Evolutionary conservation across 1,140 invertebrate species (phyloP), one percentile per base, ranked within the genome.

Genomic region (Platyscapa corneri): DNA sequence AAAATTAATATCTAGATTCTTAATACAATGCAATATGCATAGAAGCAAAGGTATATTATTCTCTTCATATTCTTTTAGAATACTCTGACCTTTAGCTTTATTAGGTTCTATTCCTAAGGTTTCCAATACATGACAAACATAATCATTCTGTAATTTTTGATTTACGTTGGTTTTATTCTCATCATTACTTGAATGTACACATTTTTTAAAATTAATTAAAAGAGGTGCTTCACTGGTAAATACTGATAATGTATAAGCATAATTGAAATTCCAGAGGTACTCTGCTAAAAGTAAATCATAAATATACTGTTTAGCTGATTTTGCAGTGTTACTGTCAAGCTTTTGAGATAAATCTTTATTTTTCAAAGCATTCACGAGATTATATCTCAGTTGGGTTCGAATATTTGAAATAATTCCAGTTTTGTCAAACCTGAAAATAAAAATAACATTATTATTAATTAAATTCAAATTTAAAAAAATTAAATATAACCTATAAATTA

Each of bases 211-310:
- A 85, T 93, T 89, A 49, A 91, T 87, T 74, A 93, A 89, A 30
- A 93, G 82, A 8, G 92, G 92, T 72, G 91, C 92, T 88, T 93
- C 93, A 46, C 93, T 93, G 27, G 93, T 90, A 77, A 93, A 93
- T 82, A 93, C 90, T 10, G 93, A 93, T 42, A 93, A 72, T 0
- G 93, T 90, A 75, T 93, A 93, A 16, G 89, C 88, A 70, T 93
- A 93, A 89, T 93, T 92, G 46, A 89, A 89, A 87, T 90, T 92
- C 82, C 91, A 92, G 37, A 93, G 89, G 87, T 93, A 93, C 49
- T 93, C 93, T 0, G 92, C 93, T 87, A 93, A 89, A 6, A 93
- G 84, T 83, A 93, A 87, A 89, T 93, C 93, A 30, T 93, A 91
- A 76, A 93, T 86, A 39, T 93, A 93, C 70, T 93, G 93, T 72